These are phyloP conservation scores for Columba janthina DNA, from an alignment of 2,113 vertebrate genomes.

Conservation along the genomic window DNA sequence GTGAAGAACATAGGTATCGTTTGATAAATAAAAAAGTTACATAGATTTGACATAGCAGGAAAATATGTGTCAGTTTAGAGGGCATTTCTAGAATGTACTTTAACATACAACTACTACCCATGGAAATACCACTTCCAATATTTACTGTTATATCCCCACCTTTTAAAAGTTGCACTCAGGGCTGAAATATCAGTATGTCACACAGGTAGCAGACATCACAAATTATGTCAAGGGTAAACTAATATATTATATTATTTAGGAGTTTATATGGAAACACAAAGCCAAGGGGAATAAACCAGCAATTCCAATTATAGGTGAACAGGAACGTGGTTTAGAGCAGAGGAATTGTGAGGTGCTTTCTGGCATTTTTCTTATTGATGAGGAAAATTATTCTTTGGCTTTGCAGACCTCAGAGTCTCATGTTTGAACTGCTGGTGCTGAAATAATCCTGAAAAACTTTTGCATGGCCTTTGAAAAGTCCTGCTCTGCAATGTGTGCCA, in stretches of 20 bases:
- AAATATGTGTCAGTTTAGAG: not conserved
- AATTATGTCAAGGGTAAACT: conserved; percentile 78
- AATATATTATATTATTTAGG: conserved; percentile 61
- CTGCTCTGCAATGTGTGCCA: not conserved
- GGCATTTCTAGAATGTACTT: not conserved
- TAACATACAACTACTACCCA: fast-evolving
- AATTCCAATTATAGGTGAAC: conserved; percentile 84
- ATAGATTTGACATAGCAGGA: not conserved
- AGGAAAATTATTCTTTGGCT: not conserved
- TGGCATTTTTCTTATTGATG: not conserved
- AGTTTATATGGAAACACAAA: conserved; percentile 87
- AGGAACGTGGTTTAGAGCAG: not conserved
- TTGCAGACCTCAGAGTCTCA: not conserved
- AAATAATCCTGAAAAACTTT: not conserved
- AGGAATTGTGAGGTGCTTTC: not conserved
- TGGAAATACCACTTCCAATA: not conserved
- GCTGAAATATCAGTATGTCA: conserved; percentile 85
- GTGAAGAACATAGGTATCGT: not conserved
- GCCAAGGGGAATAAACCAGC: conserved; percentile 87
- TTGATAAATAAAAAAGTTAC: not conserved
- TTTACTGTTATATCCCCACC: conserved; percentile 92
- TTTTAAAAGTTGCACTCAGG: conserved; percentile 86
- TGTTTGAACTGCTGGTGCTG: not conserved
- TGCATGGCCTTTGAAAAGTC: not conserved
- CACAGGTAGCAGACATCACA: conserved; percentile 86